These are phyloP conservation scores for Drosophila novamexicana DNA, from an alignment of 1,140 invertebrate species.

Conservation along the genomic window DNA sequence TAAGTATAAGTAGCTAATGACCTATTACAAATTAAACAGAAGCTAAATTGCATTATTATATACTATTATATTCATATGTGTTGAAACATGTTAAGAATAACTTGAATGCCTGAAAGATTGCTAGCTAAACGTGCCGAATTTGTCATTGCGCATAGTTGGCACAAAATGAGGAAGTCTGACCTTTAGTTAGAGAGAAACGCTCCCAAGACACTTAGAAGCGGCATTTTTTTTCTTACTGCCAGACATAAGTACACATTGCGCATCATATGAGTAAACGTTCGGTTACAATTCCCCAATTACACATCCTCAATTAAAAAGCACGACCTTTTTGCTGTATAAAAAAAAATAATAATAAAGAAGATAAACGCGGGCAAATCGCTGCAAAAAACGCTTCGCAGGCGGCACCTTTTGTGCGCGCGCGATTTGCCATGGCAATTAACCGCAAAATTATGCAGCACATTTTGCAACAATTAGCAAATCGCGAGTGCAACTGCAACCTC, in stretches of 20 bases:
- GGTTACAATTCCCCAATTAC: conserved; percentile 55
- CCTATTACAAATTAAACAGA: too few species aligned
- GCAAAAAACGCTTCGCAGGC: conserved; percentile 55
- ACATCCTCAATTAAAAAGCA: conserved; percentile 73
- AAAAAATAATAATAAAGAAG: neutral
- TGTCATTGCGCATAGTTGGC: conserved; percentile 12
- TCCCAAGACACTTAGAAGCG: conserved; percentile 34
- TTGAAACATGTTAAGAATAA: conserved; percentile 2
- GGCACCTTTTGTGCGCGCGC: conserved; percentile 66
- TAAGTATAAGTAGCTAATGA: too few species aligned
- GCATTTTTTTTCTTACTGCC: conserved; percentile 10
- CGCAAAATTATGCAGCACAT: conserved; percentile 69
- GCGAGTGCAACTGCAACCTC: conserved; percentile 31
- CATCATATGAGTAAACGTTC: conserved; percentile 6
- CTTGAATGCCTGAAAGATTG: conserved; percentile 12
- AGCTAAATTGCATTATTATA: too few species aligned
- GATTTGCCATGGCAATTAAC: conserved; percentile 72
- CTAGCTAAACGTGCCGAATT: conserved; percentile 21
- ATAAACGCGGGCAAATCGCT: conserved; percentile 52
- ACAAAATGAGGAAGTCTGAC: conserved; percentile 40
- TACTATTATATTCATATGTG: neutral
- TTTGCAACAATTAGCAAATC: conserved; percentile 79
- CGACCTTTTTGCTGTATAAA: conserved; percentile 60
- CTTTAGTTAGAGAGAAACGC: conserved; percentile 30
- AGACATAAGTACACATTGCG: conserved; percentile 12